Evolutionary conservation across 53 echinoderm and acorn worm genomes (phyloP).

Genomic region (Pentamera pediparva): DNA sequence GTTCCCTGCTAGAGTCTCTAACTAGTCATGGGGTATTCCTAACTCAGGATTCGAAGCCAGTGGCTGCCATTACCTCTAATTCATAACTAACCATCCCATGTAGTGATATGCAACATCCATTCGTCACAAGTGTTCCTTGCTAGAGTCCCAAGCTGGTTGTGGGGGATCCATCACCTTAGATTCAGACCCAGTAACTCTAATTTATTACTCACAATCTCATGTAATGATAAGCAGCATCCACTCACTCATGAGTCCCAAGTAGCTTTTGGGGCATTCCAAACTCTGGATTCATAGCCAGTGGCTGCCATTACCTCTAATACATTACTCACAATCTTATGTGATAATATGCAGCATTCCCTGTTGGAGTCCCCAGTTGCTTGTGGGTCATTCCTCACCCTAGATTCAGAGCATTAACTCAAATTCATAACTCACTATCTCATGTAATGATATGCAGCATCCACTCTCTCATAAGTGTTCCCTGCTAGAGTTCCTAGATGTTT

Average conservation of each 20-base stretch:
- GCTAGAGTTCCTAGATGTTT: conserved; percentile 91
- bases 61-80: too few relatives aligned
- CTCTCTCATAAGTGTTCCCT: conserved; percentile 76
- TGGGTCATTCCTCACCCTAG: not conserved
- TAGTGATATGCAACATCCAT: conserved; percentile 90
- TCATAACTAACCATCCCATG: conserved; percentile 97
- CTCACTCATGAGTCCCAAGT: too few relatives aligned
- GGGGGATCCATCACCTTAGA: conserved; percentile 88
- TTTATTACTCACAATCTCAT: too few relatives aligned
- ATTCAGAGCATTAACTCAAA: not conserved
- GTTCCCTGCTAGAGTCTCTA: conserved; percentile 86
- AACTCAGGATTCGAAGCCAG: conserved; percentile 77
- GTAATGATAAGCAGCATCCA: too few relatives aligned
- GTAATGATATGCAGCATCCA: conserved; percentile 92
- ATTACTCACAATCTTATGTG: too few relatives aligned
- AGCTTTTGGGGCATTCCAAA: too few relatives aligned
- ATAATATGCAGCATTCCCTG: too few relatives aligned
- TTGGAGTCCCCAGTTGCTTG: too few relatives aligned
- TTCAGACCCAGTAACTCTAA: conserved; percentile 67
- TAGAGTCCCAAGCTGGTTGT: conserved; percentile 89
- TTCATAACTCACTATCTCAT: conserved; percentile 66
- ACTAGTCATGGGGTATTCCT: conserved; percentile 98
- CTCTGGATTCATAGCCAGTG: too few relatives aligned
- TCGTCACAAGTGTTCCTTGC: conserved; percentile 77
- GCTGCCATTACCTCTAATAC: too few relatives aligned